Conservation (phyloP, 2,797 vertebrate species). For the Pseudomugil gertrudae region DNA sequence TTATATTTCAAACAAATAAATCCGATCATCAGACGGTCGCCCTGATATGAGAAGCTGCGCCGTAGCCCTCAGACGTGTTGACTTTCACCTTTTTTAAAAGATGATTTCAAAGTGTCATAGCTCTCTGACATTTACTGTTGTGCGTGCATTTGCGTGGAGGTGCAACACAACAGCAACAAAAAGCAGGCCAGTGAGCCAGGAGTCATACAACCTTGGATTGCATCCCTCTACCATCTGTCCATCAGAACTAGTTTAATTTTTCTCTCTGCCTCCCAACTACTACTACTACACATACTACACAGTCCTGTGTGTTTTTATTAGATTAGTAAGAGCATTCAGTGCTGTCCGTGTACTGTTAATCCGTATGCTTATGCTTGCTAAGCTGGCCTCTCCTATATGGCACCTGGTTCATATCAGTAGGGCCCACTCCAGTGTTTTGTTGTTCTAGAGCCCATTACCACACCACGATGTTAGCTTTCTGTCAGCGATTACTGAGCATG, state of each 20-base stretch:
- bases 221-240: constrained; percentile 64
- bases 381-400: constrained; percentile 53
- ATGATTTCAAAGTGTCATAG: constrained; percentile 65
- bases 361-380: constrained; percentile 61
- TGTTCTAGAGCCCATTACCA: constrained; percentile 60
- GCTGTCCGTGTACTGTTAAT: constrained; percentile 73
- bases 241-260: constrained; percentile 62
- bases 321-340: constrained; percentile 55
- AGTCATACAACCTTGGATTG: constrained; percentile 43
- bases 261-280: constrained; percentile 34
- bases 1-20: constrained; percentile 69
- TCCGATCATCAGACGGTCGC: constrained; percentile 40
- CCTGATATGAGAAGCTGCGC: constrained; percentile 39
- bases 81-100: constrained; percentile 70
- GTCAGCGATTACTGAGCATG: constrained; percentile 15
- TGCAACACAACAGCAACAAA: constrained; percentile 8
- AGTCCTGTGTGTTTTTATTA: constrained; percentile 59
- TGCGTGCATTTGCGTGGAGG: constrained; percentile 22
- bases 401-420: constrained; percentile 64
- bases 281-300: too few relatives aligned
- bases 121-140: constrained; percentile 61
- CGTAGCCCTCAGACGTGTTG: constrained; percentile 41
- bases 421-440: constrained; percentile 50
- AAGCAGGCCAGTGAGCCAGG: constrained; percentile 37
- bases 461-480: constrained; percentile 61